Base-by-base conservation (phyloP, 1,140 invertebrate species). In the Diabrotica undecimpunctata region DNA sequence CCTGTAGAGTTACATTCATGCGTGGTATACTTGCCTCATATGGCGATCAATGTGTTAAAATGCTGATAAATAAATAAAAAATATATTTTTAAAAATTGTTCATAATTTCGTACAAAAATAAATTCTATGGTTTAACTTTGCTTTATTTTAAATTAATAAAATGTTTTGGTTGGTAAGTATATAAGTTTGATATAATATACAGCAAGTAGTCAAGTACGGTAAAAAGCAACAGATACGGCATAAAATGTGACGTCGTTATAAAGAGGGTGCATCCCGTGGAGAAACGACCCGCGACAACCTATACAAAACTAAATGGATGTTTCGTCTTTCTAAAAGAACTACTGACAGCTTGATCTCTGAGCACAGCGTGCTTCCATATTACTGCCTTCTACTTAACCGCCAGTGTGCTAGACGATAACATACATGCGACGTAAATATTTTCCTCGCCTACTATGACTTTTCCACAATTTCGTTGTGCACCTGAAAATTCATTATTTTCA, bases 331-430 rank as follows among this genome's bases (percentile, higher is more conserved):
- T 55, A 56, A 67, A 67, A 61, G 65, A 69, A 67, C 61, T 55
- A 35, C 14, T 69, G 68, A 69, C 68, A 69, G 65, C 50, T 62
- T 67, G 68, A 67, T 67, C 68, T 67, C 59, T 63, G 50, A 62
- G 59, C 68, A 62, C 68, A 70, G 66, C 68, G 52, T 65, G 68
- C 59, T 61, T 53, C 64, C 50, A 14, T 36, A 57, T 64, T 64
- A 59, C 57, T 59, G 46, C 59, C 50, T 50, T 61, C 41, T 41
- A 52, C 59, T 52, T 25, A 52, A 61, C 50, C 59, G 59, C 50
- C 35, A 6, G 10, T 61, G 41, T 52, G 36, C 59, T 52, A 46
- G n/a, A 46, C 59, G 11, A 61, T 61, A 61, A 41, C 39, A 38
- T 59, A 59, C 57, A 57, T 37, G 51, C 7, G 25, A 25, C 25